Conservation (phyloP, 2,113 vertebrate genomes). For the Sander vitreus region DNA sequence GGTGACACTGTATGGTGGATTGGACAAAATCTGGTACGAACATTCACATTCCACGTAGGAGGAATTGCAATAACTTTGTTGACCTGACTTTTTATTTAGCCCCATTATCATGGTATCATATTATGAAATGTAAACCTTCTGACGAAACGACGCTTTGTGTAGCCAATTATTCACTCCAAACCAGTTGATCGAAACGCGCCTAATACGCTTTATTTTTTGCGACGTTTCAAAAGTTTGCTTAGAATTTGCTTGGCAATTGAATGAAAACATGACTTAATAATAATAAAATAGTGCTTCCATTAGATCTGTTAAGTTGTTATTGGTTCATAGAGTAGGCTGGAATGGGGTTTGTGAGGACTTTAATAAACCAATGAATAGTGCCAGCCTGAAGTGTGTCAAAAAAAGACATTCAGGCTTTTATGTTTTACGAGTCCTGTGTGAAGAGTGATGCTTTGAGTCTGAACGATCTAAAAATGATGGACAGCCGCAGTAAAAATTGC, state of each 20-base stretch:
- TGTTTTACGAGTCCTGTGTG: constrained; percentile 72
- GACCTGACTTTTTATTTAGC: neutral
- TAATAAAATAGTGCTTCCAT: neutral
- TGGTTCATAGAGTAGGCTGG: constrained; percentile 23
- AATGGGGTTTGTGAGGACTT: constrained; percentile 51
- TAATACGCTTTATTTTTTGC: too few relatives aligned
- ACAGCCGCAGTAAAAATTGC: constrained; percentile 68
- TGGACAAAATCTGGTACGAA: neutral
- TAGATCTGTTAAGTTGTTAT: constrained; percentile 23
- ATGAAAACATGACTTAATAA: too few relatives aligned
- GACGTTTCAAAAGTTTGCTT: too few relatives aligned
- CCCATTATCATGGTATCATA: neutral
- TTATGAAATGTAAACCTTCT: too few relatives aligned
- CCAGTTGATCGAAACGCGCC: too few relatives aligned
- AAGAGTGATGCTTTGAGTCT: constrained; percentile 60
- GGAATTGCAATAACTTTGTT: neutral
- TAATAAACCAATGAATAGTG: constrained; percentile 61
- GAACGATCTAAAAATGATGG: constrained; percentile 66
- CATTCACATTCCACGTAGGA: neutral
- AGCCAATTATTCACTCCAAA: too few relatives aligned
- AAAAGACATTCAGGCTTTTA: constrained; percentile 65
- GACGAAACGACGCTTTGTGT: too few relatives aligned
- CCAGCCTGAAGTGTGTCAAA: constrained; percentile 58
- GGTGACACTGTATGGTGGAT: neutral
- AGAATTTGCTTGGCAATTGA: too few relatives aligned